Evolutionary conservation across 1,140 invertebrate genomes (phyloP), one percentile per base, ranked within the genome.

Genomic region (Manduca sexta): DNA sequence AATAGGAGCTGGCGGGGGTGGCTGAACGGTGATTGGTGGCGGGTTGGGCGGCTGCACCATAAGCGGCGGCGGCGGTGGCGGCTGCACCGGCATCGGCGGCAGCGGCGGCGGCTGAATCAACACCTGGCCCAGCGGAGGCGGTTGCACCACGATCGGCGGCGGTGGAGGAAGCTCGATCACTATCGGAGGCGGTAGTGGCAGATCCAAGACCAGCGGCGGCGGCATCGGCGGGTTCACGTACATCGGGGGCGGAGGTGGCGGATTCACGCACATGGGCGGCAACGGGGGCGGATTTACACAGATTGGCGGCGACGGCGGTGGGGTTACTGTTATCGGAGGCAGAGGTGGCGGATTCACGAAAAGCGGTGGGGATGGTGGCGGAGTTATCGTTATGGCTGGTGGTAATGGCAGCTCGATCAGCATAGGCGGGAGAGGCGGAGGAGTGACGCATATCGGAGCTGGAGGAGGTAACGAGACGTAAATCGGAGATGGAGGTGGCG

Each of bases 11-110:
- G 64, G 67, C 2, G 67, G 49, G 0, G 78, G 78, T 26, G 73
- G 64, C 46, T 82, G 76, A 21, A 81, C 64, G n/a, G 61, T 62
- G 42, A 83, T 53, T 7, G 75, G 74, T 0, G 72, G 75, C 12
- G 63, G 65, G 1, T 49, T 18, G 2, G 79, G 79, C 1, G 75
- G 77, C 44, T 77, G 72, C 15, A 83, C 64, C 56, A 70, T 69
- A 44, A 83, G 64, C 0, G 79, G 75, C 13, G 76, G 60, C 7
- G 55, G 58, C 0, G 71, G 60, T 0, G 74, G 75, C 2, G 73
- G 64, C 29, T 82, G 73, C 3, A 82, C 63, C 0, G 71, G 70
- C 49, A 81, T 54, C 6, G 71, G 74, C 0, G 78, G 70, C 8
- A 78, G 45, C 11, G 68, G 56, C 0, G 78, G 78, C 1, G 73